Evolutionary conservation across 2,797 vertebrate genomes (phyloP).

Genomic region (Malurus leucopterus): DNA sequence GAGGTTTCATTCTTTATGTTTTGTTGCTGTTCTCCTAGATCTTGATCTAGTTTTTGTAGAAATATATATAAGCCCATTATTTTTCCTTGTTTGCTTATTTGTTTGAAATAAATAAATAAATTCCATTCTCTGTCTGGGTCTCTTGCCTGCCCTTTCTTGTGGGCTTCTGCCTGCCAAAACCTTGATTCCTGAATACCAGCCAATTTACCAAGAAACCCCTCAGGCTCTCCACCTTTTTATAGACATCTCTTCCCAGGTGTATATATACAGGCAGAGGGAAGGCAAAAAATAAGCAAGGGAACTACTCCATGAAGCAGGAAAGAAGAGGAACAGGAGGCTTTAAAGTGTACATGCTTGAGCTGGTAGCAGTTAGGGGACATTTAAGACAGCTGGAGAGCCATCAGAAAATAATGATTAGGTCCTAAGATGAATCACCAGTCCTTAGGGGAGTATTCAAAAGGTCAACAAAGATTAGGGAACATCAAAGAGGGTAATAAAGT

Average conservation of each 20-base stretch:
- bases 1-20: not conserved
- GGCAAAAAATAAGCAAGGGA: not conserved
- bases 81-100: not conserved
- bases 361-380: not conserved
- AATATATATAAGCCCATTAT: not conserved
- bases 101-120: not conserved
- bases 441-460: not conserved
- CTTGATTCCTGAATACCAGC: not conserved
- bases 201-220: not conserved
- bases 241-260: not conserved
- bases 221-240: not conserved
- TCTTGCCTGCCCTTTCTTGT: not conserved
- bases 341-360: not conserved
- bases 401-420: not conserved
- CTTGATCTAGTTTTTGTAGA: not conserved
- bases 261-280: not conserved
- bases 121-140: not conserved
- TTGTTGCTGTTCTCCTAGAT: not conserved
- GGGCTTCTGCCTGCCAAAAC: not conserved
- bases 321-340: not conserved
- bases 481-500: not conserved
- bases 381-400: not conserved
- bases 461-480: not conserved
- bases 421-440: not conserved
- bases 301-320: not conserved